Percentiles rank a stretch among this genome's conserved stretches.
Conservation (phyloP, 2,888 invertebrate genomes). For the Melinaea marsaeus region DNA sequence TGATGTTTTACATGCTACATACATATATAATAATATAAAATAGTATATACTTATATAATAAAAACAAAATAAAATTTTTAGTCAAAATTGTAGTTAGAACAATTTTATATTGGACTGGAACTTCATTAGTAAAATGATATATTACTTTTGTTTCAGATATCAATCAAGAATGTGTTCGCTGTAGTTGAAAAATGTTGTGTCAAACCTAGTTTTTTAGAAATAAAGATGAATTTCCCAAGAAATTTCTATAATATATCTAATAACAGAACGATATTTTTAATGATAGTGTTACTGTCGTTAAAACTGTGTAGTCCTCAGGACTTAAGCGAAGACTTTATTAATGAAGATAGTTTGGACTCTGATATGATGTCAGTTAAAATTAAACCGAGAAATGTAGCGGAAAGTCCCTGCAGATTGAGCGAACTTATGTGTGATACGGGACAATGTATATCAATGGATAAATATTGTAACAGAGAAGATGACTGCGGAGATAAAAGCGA, state of each 20-base stretch:
- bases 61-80: too few species aligned
- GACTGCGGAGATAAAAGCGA: constrained; percentile 89
- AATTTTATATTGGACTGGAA: too few species aligned
- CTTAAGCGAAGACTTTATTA: constrained; percentile 62
- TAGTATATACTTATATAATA: too few species aligned
- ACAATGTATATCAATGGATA: constrained; percentile 84
- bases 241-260: constrained; percentile 54
- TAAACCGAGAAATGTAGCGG: constrained; percentile 49
- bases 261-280: constrained; percentile 65
- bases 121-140: background rate
- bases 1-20: too few species aligned
- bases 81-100: too few species aligned
- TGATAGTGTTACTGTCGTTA: constrained; percentile 63
- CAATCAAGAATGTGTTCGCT: constrained; percentile 18
- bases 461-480: constrained; percentile 86
- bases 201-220: constrained; percentile 36
- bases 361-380: constrained; percentile 55
- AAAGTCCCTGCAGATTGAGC: constrained; percentile 75
- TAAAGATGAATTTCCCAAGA: constrained; percentile 64
- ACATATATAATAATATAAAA: too few species aligned
- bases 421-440: constrained; percentile 81
- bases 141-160: constrained; percentile 54
- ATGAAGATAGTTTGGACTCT: constrained; percentile 59
- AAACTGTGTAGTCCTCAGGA: constrained; percentile 71
- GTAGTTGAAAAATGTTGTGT: constrained; percentile 54